phyloP scores from a whole-genome alignment of 2,113 vertebrate species.

The Bagarius yarrelli region DNA sequence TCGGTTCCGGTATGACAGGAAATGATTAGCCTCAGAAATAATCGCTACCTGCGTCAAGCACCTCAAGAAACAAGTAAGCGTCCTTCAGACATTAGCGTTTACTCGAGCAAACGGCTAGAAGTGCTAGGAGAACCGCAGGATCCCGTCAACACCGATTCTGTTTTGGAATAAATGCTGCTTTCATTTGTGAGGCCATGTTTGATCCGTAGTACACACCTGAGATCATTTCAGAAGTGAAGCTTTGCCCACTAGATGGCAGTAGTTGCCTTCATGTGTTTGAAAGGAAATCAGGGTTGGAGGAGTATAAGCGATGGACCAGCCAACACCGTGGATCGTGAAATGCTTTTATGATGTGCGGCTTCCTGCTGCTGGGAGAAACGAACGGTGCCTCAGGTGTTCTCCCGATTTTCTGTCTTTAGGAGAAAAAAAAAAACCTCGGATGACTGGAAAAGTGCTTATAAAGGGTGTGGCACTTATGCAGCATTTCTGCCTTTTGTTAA shows the following conservation, averaged over 20 bases:
- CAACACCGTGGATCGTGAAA: conserved; percentile 44
- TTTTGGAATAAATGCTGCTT: background rate
- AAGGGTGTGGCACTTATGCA: background rate
- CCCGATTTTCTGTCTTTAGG: background rate
- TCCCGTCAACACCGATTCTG: background rate
- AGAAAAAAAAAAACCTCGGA: background rate
- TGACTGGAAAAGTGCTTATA: background rate
- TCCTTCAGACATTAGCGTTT: background rate
- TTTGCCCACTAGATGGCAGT: conserved; percentile 52
- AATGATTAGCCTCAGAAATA: conserved; percentile 37
- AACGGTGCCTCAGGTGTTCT: conserved; percentile 24
- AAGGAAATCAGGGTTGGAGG: background rate
- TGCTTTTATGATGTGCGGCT: conserved; percentile 43
- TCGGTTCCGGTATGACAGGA: conserved; percentile 13
- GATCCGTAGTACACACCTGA: background rate
- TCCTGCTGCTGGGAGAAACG: conserved; percentile 21
- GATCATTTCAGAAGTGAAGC: background rate
- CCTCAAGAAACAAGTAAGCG: background rate
- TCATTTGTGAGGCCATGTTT: background rate
- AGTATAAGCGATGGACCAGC: background rate
- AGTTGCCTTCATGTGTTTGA: conserved; percentile 5
- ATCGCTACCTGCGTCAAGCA: conserved; percentile 15
- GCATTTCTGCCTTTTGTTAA: background rate
- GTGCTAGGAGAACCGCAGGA: background rate
- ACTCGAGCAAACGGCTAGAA: background rate